Base-by-base conservation (phyloP, 1,140 invertebrate species). In the Homalodisca vitripennis region DNA sequence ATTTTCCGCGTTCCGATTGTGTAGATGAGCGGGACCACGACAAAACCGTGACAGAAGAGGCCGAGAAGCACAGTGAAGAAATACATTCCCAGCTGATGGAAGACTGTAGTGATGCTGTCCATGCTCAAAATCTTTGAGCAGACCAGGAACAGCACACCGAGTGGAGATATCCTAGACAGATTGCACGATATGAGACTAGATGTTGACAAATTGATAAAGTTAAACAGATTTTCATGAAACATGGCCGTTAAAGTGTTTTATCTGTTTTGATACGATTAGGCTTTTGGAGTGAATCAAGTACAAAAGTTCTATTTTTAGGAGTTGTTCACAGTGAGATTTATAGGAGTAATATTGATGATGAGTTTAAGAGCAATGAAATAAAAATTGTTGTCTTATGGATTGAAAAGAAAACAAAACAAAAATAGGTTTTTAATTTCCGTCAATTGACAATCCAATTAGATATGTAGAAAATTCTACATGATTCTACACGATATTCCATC, bases 1-100 rank as follows among this genome's bases (percentile, higher is more conserved):
- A 94, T 77, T 69, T 87, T 87, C 73, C 90, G 85, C 0, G 91
- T 92, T 30, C 88, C 87, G 48, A 94, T 73, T 67, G 91, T 90
- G 79, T 92, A 96, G 20, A 97, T 85, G 0, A 92, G 77, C 0
- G 94, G 93, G 30, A 98, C 84, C 0, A 94, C 90, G 2, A 95
- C 86, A 70, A 95, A 90, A 6, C 95, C 94, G 75, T 98, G 97
- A 17, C 98, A 83, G 74, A 94, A 87, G 12, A 98, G 83, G 6
- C 96, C 96, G 47, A 91, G 77, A 41, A 98, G 81, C 0, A 98
- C 96, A 0, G 95, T 98, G 69, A 92, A 79, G 75, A 97, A 95
- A 80, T 98, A 98, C 79, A 93, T 81, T 22, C 96, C 95, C 31
- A 98, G 82, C 69, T 93, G 89, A 13, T 86, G 84, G 46, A 92